Evolutionary conservation across 2,888 invertebrate genomes (phyloP), one percentile per base, ranked within the genome.

Genomic region (Zootermopsis nevadensis): DNA sequence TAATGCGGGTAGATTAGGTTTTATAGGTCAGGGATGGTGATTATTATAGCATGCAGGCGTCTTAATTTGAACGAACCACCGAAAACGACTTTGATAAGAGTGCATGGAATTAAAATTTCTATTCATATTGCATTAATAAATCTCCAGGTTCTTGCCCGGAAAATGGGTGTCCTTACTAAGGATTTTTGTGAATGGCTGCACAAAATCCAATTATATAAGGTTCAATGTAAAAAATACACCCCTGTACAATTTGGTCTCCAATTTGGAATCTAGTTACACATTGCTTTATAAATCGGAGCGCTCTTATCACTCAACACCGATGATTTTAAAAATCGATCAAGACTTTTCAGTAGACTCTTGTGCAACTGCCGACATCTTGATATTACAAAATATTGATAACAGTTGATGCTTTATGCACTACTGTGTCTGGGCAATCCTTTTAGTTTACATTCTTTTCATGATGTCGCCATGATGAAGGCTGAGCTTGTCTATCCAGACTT

Each of bases 171-270:
- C 38, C 74, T 74, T 74, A 74, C 22, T 8, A 79, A 77, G 91
- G 90, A 90, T 92, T 90, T 89, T 81, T 90, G 91, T 92, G 92
- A 92, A 92, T 93, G 93, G 93, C 93, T 93, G 93, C 92, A 92
- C 91, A 89, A 90, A 91, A 91, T 90, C 91, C 80, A 24, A 83
- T n/a, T 22, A 81, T 27, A 27, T 60, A 60, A 60, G 60, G 60
- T 60, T 60, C 60, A 60, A 60, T 60, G 6, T 48, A n/a, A 60
- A 60, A 60, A 60, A 60, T 10, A 60, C 60, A 60, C 60, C 60
- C 60, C 8, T 27, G 81, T 74, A 76, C 35, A 12, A 67, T 81
- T 82, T 55, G 19, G 35, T 67, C 72, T 38, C 30, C 33, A 53
- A 66, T 77, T 69, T 67, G 76, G 42, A 76, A 72, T 48, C 48